These are phyloP conservation scores for Formica aserva DNA, from an alignment of 2,888 invertebrate genomes.

Conservation along the genomic window DNA sequence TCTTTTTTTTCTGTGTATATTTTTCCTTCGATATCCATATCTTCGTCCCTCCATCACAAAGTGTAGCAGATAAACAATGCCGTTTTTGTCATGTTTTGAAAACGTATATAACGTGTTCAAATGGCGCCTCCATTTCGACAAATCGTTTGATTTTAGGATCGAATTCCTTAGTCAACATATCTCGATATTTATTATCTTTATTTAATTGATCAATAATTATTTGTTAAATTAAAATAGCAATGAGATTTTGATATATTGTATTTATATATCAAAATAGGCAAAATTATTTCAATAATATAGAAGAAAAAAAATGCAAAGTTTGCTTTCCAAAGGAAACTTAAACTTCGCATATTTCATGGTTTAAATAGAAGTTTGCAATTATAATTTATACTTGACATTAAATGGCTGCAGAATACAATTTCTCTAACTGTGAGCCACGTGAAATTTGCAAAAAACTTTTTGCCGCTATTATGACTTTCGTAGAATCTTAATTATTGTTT, in stretches of 20 bases:
- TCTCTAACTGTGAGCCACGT: background rate
- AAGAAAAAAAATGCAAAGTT: background rate
- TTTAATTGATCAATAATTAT: background rate
- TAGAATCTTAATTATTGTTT: background rate
- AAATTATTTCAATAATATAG: background rate
- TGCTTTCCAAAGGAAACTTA: background rate
- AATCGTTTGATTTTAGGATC: background rate
- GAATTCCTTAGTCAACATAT: background rate
- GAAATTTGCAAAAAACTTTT: background rate
- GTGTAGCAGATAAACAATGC: background rate
- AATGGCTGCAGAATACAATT: background rate
- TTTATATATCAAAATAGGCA: background rate
- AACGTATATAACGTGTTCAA: background rate
- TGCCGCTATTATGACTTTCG: background rate
- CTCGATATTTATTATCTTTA: background rate
- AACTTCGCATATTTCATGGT: background rate
- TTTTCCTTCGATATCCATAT: conserved; percentile 22
- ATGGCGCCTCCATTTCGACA: background rate
- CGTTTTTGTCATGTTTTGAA: background rate
- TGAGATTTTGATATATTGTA: background rate
- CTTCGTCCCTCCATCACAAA: conserved; percentile 16
- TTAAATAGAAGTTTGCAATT: conserved; percentile 1
- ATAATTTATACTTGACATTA: conserved; percentile 1
- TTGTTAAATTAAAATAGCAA: background rate
- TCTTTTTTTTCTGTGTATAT: conserved; percentile 6